phyloP scores from a whole-genome alignment of 2,797 vertebrate genomes.

The Phaenicophaeus curvirostris region DNA sequence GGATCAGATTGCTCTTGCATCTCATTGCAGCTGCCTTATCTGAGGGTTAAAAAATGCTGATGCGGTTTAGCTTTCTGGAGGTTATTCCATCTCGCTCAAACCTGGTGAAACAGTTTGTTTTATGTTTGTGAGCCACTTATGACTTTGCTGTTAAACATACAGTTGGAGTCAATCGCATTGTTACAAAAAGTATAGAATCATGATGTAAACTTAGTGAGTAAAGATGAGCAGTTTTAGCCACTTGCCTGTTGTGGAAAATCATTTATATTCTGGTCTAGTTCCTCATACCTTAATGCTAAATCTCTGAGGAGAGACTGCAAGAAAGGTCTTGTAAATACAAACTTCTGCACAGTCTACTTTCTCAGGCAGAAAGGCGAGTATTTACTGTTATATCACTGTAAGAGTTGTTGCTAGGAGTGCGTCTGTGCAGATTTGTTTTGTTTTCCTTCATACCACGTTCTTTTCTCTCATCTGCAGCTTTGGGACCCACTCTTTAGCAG shows the following conservation, averaged over 20 bases:
- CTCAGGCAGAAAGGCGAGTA: background rate
- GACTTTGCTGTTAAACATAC: background rate
- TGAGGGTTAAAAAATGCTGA: background rate
- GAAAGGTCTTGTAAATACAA: slow-evolving; percentile 16
- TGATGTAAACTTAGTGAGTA: background rate
- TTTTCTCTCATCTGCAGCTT: background rate
- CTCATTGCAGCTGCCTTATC: background rate
- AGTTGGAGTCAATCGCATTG: background rate
- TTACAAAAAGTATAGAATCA: background rate
- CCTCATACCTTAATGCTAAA: background rate
- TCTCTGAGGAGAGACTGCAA: background rate
- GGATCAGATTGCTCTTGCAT: background rate
- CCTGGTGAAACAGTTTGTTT: background rate
- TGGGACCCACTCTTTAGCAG: slow-evolving; percentile 29
- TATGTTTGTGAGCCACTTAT: background rate
- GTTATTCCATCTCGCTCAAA: background rate
- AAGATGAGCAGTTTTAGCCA: background rate
- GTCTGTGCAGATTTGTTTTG: slow-evolving; percentile 21
- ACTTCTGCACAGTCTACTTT: background rate
- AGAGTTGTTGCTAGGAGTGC: slow-evolving; percentile 63
- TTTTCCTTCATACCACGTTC: background rate
- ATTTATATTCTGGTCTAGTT: background rate
- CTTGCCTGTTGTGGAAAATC: background rate
- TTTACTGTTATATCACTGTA: slow-evolving; percentile 41
- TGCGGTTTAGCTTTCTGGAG: background rate